Evolutionary conservation across 2,888 invertebrate genomes (phyloP).

Genomic region (Stenodera caucasica): DNA sequence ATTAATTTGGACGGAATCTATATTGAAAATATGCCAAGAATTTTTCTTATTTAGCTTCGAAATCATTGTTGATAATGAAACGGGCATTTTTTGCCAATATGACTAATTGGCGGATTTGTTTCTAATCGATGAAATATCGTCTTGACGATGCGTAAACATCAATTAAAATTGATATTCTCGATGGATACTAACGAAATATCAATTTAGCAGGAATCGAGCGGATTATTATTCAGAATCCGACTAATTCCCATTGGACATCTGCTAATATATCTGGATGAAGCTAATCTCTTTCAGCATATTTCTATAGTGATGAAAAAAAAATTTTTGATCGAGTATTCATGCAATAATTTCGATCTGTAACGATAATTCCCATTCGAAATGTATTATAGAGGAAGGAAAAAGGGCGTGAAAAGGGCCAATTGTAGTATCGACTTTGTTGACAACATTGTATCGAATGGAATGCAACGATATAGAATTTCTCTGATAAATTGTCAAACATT

Average conservation of each 20-base stretch:
- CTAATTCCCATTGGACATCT: conserved; percentile 4
- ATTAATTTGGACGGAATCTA: too few relatives aligned
- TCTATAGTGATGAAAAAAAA: not conserved
- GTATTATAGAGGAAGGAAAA: too few relatives aligned
- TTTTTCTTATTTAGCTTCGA: too few relatives aligned
- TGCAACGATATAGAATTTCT: not conserved
- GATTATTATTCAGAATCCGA: not conserved
- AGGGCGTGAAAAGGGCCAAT: not conserved
- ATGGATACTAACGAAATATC: not conserved
- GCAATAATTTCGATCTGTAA: conserved; percentile 8
- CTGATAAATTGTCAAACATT: not conserved
- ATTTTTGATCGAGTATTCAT: conserved; percentile 5
- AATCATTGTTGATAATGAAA: too few relatives aligned
- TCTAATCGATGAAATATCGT: not conserved
- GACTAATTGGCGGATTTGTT: not conserved
- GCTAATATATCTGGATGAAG: not conserved
- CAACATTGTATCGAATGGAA: not conserved
- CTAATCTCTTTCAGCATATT: not conserved
- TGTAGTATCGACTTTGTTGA: conserved; percentile 7
- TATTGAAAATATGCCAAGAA: too few relatives aligned
- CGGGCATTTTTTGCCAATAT: too few relatives aligned
- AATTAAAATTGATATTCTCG: conserved; percentile 9
- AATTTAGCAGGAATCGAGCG: not conserved
- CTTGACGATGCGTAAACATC: not conserved
- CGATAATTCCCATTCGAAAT: conserved; percentile 12